These are phyloP conservation scores for Xenopus borealis DNA, from an alignment of 2,113 vertebrate genomes.

Conservation along the genomic window DNA sequence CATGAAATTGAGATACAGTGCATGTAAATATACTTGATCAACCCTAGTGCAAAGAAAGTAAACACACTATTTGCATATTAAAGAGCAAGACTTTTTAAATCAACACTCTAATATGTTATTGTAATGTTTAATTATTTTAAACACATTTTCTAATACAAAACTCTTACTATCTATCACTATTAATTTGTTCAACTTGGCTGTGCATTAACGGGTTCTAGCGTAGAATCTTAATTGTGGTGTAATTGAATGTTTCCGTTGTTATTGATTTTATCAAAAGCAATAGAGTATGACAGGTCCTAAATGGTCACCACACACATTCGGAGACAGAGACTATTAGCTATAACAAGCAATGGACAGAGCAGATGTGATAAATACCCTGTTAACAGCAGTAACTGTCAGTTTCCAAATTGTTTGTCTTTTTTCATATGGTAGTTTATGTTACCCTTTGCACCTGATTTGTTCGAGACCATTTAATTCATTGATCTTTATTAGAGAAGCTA, in stretches of 20 bases:
- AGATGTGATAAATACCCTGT: slow-evolving; percentile 46
- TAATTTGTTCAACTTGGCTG: too few relatives aligned
- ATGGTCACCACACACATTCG: slow-evolving; percentile 24
- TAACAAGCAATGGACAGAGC: slow-evolving; percentile 45
- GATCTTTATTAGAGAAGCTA: slow-evolving; percentile 56
- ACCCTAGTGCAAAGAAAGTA: too few relatives aligned
- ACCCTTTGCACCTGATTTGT: slow-evolving; percentile 65
- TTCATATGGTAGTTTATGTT: slow-evolving; percentile 58
- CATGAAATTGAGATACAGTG: too few relatives aligned
- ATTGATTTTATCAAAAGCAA: slow-evolving; percentile 32
- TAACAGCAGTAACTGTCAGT: slow-evolving; percentile 46
- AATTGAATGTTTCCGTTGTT: slow-evolving; percentile 20
- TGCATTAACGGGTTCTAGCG: not conserved
- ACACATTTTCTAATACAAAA: too few relatives aligned
- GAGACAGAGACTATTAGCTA: slow-evolving; percentile 15
- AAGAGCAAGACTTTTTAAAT: too few relatives aligned
- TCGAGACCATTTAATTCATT: slow-evolving; percentile 67
- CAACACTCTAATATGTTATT: too few relatives aligned
- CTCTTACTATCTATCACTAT: too few relatives aligned
- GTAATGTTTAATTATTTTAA: too few relatives aligned
- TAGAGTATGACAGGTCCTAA: slow-evolving; percentile 32
- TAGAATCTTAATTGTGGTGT: slow-evolving; percentile 10
- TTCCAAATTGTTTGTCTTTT: slow-evolving; percentile 50
- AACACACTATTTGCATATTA: too few relatives aligned
- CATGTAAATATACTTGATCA: too few relatives aligned